Evolutionary conservation across 2,888 invertebrate genomes (phyloP).

Genomic region (Lamproptera curius): DNA sequence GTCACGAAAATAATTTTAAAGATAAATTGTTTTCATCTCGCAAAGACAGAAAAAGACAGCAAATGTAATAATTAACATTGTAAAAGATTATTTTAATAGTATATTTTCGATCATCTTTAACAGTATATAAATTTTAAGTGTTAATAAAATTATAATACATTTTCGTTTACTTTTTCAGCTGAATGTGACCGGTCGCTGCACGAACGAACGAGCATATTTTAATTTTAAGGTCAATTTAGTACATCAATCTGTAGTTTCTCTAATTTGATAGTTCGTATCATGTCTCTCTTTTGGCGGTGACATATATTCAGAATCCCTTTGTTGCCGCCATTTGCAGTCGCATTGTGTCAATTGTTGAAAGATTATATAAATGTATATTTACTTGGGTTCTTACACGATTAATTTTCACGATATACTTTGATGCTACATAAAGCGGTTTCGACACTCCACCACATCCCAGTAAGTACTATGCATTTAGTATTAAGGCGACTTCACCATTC

Average conservation of each 20-base stretch:
- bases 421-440: too few species aligned
- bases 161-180: too few species aligned
- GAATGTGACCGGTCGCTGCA: too few species aligned
- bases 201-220: too few species aligned
- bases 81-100: too few species aligned
- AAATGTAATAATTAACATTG: too few species aligned
- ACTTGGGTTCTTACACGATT: not conserved
- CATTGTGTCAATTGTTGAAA: conserved; percentile 31
- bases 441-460: not conserved
- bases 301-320: not conserved
- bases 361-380: conserved; percentile 5
- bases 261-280: not conserved
- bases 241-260: conserved; percentile 10
- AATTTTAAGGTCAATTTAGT: conserved; percentile 16
- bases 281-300: not conserved
- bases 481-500: conserved; percentile 40
- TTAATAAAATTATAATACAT: too few species aligned
- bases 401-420: not conserved
- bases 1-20: too few species aligned
- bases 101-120: too few species aligned
- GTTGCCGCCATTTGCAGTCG: conserved; percentile 6
- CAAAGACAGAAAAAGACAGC: too few species aligned
- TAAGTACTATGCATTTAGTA: conserved; percentile 35
- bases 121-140: too few species aligned
- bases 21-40: too few species aligned